These are phyloP conservation scores for Elgaria multicarinata DNA, from an alignment of 2,113 vertebrate species.

Conservation along the genomic window DNA sequence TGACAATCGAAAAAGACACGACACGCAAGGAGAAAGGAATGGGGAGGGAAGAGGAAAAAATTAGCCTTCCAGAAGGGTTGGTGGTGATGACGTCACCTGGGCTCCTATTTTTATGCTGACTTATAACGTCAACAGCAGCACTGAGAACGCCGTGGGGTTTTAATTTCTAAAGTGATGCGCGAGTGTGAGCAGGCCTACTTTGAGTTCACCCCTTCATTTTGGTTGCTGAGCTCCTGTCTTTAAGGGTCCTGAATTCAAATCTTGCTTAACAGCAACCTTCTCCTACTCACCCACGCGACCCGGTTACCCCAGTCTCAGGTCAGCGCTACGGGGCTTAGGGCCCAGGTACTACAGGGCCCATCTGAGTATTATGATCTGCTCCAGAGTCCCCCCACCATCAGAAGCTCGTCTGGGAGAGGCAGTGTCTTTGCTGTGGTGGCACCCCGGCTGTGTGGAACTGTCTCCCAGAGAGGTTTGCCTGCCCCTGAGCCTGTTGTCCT, in stretches of 20 bases:
- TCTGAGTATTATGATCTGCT: not conserved
- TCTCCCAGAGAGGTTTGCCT: no score
- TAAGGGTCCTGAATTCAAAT: not conserved
- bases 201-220: not conserved
- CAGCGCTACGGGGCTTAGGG: not conserved
- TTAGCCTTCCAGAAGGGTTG: no score
- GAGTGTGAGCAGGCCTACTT: not conserved
- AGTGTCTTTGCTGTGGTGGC: no score
- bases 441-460: no score
- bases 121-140: not conserved
- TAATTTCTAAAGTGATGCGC: not conserved
- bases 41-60: no score
- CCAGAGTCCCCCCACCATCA: no score
- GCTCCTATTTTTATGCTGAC: not conserved
- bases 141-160: not conserved
- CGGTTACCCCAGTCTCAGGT: not conserved
- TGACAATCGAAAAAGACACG: no score
- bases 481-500: no score
- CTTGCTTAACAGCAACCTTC: not conserved
- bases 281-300: accelerated
- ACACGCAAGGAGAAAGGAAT: no score
- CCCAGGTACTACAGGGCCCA: not conserved
- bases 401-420: no score
- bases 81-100: no score
- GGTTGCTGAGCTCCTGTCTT: not conserved